phyloP scores from a whole-genome alignment of 2,113 vertebrate genomes.

The Amphiprion percula region DNA sequence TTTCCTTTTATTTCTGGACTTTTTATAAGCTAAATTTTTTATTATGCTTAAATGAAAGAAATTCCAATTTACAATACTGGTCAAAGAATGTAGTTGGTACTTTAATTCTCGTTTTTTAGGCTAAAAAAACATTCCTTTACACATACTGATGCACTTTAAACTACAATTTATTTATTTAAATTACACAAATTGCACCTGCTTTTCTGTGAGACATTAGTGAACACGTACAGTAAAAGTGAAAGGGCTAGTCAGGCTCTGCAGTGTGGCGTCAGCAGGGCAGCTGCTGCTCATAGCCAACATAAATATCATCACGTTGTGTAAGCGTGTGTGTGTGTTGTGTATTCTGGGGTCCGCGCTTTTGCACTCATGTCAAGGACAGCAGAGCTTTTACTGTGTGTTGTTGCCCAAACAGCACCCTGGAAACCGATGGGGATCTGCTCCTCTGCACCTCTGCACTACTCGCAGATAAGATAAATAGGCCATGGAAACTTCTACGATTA shows the following conservation, averaged over 20 bases:
- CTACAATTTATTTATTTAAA: not conserved
- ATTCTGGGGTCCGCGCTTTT: slow-evolving; percentile 20
- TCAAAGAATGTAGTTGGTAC: no score
- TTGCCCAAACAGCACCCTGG: slow-evolving; percentile 60
- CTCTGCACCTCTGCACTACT: slow-evolving; percentile 11
- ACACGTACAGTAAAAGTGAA: slow-evolving; percentile 25
- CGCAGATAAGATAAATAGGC: slow-evolving; percentile 55
- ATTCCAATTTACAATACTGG: no score
- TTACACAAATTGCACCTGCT: slow-evolving; percentile 1
- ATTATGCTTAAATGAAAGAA: no score
- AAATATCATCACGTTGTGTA: slow-evolving; percentile 44
- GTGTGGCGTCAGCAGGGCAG: slow-evolving; percentile 26
- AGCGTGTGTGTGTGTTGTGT: slow-evolving; percentile 20
- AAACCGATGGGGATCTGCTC: not conserved
- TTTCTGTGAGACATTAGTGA: not conserved
- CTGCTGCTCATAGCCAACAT: slow-evolving; percentile 37
- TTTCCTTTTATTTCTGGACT: no score
- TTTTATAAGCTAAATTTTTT: no score
- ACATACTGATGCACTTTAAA: no score
- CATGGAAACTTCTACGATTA: slow-evolving; percentile 51
- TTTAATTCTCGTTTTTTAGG: no score
- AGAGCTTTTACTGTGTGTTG: slow-evolving; percentile 49
- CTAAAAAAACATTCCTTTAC: no score
- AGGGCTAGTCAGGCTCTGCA: slow-evolving; percentile 24
- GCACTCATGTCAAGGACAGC: slow-evolving; percentile 39